Conservation (phyloP, 2,888 invertebrate genomes). For the Allolobophora icterica region DNA sequence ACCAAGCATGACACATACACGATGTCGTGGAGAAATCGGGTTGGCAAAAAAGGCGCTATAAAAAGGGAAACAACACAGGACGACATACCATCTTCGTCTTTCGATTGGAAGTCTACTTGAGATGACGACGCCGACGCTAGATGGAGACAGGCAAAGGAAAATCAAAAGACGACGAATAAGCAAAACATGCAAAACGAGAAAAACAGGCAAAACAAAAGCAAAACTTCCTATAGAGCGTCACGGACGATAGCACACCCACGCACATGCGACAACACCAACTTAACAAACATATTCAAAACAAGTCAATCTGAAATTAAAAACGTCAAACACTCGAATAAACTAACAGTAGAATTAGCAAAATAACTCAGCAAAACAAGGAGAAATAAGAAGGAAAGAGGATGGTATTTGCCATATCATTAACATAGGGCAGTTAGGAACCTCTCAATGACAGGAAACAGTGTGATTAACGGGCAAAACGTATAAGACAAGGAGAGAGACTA, state of each 20-base stretch:
- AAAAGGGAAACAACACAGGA: neutral
- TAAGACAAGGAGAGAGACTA: neutral
- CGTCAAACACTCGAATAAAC: neutral
- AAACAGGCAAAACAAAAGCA: neutral
- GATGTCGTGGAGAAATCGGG: neutral
- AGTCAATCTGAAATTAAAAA: neutral
- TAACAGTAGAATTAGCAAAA: neutral
- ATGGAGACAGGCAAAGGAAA: neutral
- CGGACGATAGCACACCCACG: neutral
- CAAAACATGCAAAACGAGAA: neutral
- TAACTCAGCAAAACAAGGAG: neutral
- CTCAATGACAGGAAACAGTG: too few species aligned
- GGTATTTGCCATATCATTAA: too few species aligned
- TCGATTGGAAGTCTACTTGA: neutral
- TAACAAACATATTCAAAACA: neutral
- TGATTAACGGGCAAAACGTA: neutral
- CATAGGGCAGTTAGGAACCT: too few species aligned
- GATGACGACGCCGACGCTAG: slow-evolving; percentile 6
- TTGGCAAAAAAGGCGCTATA: neutral
- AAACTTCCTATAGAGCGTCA: neutral
- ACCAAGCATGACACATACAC: too few species aligned
- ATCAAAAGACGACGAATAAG: neutral
- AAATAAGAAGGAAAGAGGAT: neutral
- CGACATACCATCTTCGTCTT: slow-evolving; percentile 8
- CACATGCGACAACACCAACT: neutral